Base-by-base conservation (phyloP, 2,797 vertebrate species). In the Limnodromus scolopaceus region DNA sequence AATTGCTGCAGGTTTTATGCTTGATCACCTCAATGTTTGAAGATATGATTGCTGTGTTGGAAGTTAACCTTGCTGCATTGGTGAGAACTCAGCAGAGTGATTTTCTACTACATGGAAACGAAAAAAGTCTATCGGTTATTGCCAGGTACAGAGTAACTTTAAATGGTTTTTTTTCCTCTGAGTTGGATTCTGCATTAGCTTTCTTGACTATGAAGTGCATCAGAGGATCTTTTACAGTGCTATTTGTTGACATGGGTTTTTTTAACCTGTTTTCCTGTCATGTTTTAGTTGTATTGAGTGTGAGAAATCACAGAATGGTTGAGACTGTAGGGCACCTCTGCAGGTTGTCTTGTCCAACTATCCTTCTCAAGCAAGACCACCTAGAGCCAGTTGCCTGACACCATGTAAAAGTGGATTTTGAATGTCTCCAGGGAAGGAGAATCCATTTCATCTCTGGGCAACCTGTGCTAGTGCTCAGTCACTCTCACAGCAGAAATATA, bases 21-120 rank as follows among this genome's bases (percentile, higher is more conserved):
- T 91, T 99, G 48, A 97, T 99, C 82, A 97, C 98, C 23, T 98
- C 99, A 23, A 89, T 99, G 97, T 99, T 99, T 89, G 98, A 98
- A 89, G 97, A 97, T 30, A 65, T 72, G 75, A 95, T 98, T 70
- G 96, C 97, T 30, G 57, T 99, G 83, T 54, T 99, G 96, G 98
- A 99, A 88, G 68, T 99, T 68, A 89, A 66, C 32, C 54, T 87
- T 30, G 17, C 91, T 12, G 83, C 92, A 3, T 64, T 97, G 54
- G 9, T 95, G 82, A 87, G 39, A 83, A 85, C 96, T 48, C 96
- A 94, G 87, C 97, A 94, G 41, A 55, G 39, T 23, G 54, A 61
- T 78, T 58, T 79, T 41, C 89, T 84, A 38, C 60, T 38, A 25
- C 14, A 13, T 75, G 39, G 51, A 66, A 58, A 43, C 16, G 63